These are phyloP conservation scores for Mizuhopecten yessoensis DNA, from an alignment of 1,140 invertebrate species.

Conservation along the genomic window DNA sequence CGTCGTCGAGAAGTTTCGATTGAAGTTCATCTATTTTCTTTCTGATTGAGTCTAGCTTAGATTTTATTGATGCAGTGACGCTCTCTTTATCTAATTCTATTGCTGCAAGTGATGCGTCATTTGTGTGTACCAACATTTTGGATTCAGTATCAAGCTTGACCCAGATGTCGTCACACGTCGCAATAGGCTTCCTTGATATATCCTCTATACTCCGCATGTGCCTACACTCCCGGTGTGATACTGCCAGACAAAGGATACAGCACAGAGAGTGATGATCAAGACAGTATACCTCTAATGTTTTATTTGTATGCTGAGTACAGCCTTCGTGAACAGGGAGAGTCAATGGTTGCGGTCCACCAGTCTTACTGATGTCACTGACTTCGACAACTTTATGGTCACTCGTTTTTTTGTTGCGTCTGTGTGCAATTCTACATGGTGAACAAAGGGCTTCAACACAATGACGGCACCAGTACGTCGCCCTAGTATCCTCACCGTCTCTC, in stretches of 20 bases:
- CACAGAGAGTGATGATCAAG: neutral
- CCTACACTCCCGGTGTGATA: neutral
- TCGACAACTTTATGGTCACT: neutral
- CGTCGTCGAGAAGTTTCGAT: neutral
- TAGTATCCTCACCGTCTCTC: neutral
- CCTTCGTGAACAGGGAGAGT: neutral
- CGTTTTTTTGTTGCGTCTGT: neutral
- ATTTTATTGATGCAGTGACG: neutral
- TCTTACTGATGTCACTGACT: neutral
- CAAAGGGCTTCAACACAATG: neutral
- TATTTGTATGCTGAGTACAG: neutral
- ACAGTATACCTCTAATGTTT: neutral
- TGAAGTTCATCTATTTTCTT: conserved; percentile 26
- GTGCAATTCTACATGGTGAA: neutral
- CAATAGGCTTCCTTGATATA: neutral
- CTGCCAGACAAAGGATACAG: neutral
- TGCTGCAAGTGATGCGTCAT: neutral
- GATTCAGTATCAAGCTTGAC: neutral
- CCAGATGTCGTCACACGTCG: neutral
- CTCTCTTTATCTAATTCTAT: neutral
- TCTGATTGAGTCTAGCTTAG: neutral
- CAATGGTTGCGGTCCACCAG: neutral
- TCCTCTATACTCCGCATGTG: neutral
- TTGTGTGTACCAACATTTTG: neutral
- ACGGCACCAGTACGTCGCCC: neutral